Evolutionary conservation across 2,888 invertebrate species (phyloP).

Genomic region (Drosophila quinaria): DNA sequence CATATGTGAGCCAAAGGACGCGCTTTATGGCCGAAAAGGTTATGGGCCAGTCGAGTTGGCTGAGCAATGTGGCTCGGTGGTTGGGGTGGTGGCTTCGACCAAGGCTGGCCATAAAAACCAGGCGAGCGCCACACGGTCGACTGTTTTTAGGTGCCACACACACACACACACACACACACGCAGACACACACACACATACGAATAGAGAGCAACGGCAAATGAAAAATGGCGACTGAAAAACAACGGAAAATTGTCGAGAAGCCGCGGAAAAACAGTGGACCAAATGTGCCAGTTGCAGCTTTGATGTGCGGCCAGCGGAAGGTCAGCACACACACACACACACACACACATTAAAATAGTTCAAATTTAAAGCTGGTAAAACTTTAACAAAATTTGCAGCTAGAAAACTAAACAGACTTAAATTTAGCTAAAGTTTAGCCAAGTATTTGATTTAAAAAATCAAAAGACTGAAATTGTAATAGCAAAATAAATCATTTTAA

Average conservation of each 20-base stretch:
- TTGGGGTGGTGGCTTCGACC: constrained; percentile 31
- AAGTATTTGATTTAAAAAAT: not conserved
- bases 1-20: constrained; percentile 48
- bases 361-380: constrained; percentile 15
- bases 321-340: constrained; percentile 46
- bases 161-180: constrained; percentile 25
- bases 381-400: not conserved
- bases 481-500: not conserved
- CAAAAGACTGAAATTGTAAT: not conserved
- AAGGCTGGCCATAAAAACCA: constrained; percentile 71
- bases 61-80: constrained; percentile 25
- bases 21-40: constrained; percentile 78
- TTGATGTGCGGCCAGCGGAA: constrained; percentile 62
- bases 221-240: constrained; percentile 76
- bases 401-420: not conserved
- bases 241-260: constrained; percentile 46
- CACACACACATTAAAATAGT: not conserved
- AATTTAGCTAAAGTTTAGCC: not conserved
- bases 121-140: constrained; percentile 71
- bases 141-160: constrained; percentile 77
- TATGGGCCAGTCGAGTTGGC: constrained; percentile 60
- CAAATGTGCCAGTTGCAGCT: constrained; percentile 54
- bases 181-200: constrained; percentile 1
- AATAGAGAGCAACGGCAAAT: constrained; percentile 37
- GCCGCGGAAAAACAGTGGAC: constrained; percentile 48